Conservation (phyloP, 1,140 invertebrate species). For the Neotoxoptera formosana region DNA sequence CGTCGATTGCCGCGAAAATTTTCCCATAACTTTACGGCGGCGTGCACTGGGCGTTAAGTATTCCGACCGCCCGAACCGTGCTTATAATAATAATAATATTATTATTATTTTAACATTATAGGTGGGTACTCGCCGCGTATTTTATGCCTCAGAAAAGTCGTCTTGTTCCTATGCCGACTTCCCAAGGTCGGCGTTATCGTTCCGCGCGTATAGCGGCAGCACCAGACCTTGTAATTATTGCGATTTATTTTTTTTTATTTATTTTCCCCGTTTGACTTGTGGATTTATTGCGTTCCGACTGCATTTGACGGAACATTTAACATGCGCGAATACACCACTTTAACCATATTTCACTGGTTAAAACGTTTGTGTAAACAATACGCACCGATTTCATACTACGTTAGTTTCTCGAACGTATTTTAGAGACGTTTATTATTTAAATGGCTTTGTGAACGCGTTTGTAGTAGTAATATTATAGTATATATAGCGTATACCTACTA, state of each 20-base stretch:
- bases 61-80: background rate
- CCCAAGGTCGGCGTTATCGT: background rate
- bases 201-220: background rate
- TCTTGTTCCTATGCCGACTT: background rate
- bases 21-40: background rate
- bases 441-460: background rate
- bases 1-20: background rate
- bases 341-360: conserved; percentile 7
- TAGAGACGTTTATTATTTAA: background rate
- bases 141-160: background rate
- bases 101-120: background rate
- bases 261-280: background rate
- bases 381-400: background rate
- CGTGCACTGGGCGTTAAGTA: background rate
- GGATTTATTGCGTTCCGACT: conserved; percentile 37
- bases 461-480: background rate
- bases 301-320: conserved; percentile 44
- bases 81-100: background rate
- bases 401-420: background rate
- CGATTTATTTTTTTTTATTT: background rate
- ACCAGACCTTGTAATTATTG: conserved; percentile 37
- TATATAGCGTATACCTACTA: background rate
- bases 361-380: conserved; percentile 31
- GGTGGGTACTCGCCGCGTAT: background rate
- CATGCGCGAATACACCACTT: conserved; percentile 4